Base-by-base conservation (phyloP, 2,797 vertebrate genomes). In the Pristis pectinata region DNA sequence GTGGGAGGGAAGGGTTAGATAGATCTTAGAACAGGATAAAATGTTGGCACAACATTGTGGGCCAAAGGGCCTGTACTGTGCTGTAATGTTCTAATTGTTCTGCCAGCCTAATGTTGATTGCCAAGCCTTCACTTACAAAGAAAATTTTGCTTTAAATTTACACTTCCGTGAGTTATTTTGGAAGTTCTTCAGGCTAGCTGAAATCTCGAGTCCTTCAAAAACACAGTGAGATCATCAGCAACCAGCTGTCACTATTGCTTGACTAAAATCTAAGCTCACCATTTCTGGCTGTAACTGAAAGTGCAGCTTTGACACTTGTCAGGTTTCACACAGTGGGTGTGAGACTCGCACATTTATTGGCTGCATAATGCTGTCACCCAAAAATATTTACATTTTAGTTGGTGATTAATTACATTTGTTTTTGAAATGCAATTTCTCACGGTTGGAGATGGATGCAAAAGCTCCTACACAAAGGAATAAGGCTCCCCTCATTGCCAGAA, bases 391-490 rank as follows among this genome's bases (percentile, higher is more conserved):
- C 83, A 87, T 87, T 3, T 87, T 56, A 59, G 83, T 19, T 59
- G 83, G 83, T 34, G 83, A 87, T 87, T 87, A 56, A 87, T 34
- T 15, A 17, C 83, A 87, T 87, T 87, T 87, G 83, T 87, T 87
- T 87, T 34, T 59, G 10, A 59, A 87, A 53, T 59, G 83, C 24
- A 34, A 59, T 87, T 87, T 87, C 27, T 30, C 53, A 34, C 27
- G 1, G 1, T 34, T 59, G 34, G 27, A 30, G 30, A 6, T 87
- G 30, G 0, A 87, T 59, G n/a, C 83, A 87, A 87, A 34, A 53
- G 3, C 82, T 82, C 41, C 41, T 80, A 79, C 19, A 83, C 53
- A 82, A 53, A 30, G 56, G 56, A 8, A 56, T 19, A n/a, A n/a
- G 34, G 56, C 27, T 22, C n/a, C 77, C n/a, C 30, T 41, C 87